phyloP scores from a whole-genome alignment of 2,888 invertebrate genomes.

The Lithosia quadra region DNA sequence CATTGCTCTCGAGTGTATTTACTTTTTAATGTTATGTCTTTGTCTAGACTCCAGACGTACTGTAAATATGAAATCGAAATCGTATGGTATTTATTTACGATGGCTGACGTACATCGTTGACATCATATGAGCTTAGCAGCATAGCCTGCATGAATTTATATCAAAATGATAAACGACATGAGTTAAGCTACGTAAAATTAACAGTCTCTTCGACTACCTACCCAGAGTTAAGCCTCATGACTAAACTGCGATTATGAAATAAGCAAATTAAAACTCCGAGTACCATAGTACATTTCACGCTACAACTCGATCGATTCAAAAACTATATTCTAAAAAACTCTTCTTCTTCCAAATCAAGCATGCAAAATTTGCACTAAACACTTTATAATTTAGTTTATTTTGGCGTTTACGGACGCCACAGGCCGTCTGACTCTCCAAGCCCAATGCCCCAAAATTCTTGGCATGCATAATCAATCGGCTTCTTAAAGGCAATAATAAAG shows the following conservation, averaged over 20 bases:
- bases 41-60: slow-evolving; percentile 17
- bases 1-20: too few species aligned
- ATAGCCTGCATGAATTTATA: neutral
- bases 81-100: slow-evolving; percentile 10
- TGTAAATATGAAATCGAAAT: slow-evolving; percentile 12
- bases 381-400: too few species aligned
- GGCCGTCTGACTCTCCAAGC: too few species aligned
- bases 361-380: too few species aligned
- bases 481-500: too few species aligned
- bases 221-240: neutral
- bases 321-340: too few species aligned
- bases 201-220: neutral
- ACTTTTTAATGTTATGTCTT: slow-evolving; percentile 12
- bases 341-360: too few species aligned
- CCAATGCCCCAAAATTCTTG: too few species aligned
- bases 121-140: slow-evolving; percentile 10
- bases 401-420: too few species aligned
- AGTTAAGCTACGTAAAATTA: neutral
- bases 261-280: neutral
- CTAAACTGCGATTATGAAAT: neutral
- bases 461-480: too few species aligned
- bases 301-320: too few species aligned
- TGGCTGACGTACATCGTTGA: slow-evolving; percentile 19
- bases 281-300: neutral
- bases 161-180: neutral